A percentile compares a stretch with the other conserved stretches of the same genome.
phyloP scores from a whole-genome alignment of 2,113 vertebrate genomes.

The Hippocampus comes region DNA sequence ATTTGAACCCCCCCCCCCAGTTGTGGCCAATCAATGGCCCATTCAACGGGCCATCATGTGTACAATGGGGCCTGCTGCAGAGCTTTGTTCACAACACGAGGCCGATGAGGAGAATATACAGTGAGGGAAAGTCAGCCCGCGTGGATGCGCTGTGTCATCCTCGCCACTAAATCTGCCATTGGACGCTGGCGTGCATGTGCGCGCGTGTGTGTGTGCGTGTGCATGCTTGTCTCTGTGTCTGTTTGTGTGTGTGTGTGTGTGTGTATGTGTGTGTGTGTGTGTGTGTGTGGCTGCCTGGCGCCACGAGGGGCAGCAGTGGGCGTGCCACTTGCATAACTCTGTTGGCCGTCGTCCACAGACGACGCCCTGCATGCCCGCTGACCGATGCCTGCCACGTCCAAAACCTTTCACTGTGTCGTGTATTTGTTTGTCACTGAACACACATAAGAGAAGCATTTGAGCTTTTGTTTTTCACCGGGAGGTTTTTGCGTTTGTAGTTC shows the following conservation, averaged over 20 bases:
- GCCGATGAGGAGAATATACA: slow-evolving; percentile 53
- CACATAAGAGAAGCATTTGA: neutral
- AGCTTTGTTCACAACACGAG: slow-evolving; percentile 73
- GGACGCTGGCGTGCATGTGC: slow-evolving; percentile 30
- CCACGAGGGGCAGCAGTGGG: slow-evolving; percentile 57
- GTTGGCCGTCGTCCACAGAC: slow-evolving; percentile 53
- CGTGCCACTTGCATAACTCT: slow-evolving; percentile 69
- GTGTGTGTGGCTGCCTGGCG: slow-evolving; percentile 53
- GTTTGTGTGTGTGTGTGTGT: slow-evolving; percentile 29
- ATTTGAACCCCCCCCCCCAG: slow-evolving; percentile 23
- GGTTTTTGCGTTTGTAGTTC: neutral
- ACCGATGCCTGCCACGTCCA: slow-evolving; percentile 13
- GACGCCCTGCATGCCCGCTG: slow-evolving; percentile 21
- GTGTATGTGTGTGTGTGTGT: slow-evolving; percentile 1
- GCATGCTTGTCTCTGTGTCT: neutral
- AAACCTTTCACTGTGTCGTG: neutral
- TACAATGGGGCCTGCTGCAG: slow-evolving; percentile 62
- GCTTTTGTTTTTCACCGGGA: neutral
- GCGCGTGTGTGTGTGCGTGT: neutral
- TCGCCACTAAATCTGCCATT: slow-evolving; percentile 66
- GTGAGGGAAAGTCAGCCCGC: slow-evolving; percentile 1
- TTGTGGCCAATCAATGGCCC: slow-evolving; percentile 44
- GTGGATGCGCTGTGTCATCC: slow-evolving; percentile 74
- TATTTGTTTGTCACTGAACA: neutral
- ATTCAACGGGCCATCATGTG: slow-evolving; percentile 33